These are phyloP conservation scores for Pseudonaja textilis DNA, from an alignment of 2,113 vertebrate species.

Conservation along the genomic window DNA sequence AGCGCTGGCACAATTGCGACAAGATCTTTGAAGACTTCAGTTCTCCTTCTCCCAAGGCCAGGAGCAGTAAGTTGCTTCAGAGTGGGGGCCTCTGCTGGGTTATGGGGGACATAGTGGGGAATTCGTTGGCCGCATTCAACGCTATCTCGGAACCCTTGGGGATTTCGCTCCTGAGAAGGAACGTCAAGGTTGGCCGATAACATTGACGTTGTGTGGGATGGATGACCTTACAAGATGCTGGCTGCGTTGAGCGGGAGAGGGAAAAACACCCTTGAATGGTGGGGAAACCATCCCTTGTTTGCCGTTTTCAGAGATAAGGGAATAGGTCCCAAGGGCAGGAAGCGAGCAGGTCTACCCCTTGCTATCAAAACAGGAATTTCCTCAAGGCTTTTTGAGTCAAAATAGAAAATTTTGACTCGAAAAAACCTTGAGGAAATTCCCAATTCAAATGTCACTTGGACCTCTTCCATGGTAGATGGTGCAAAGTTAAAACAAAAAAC, in stretches of 20 bases:
- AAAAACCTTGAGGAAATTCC: not conserved
- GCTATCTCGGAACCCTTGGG: not conserved
- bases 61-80: constrained; percentile 61
- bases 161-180: not conserved
- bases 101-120: too few species aligned
- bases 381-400: too few species aligned
- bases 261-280: not conserved
- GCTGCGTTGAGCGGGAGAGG: not conserved
- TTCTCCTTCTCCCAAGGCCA: constrained; percentile 49
- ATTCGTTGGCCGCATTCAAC: rapidly evolving
- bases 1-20: constrained; percentile 73
- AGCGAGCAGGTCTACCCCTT: not conserved
- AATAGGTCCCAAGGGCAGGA: not conserved
- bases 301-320: not conserved
- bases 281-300: too few species aligned
- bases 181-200: not conserved
- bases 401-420: not conserved
- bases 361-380: too few species aligned
- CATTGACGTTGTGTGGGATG: not conserved
- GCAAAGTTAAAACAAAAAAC: not conserved
- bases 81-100: rapidly evolving
- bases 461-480: not conserved
- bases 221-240: not conserved
- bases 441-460: not conserved
- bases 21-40: constrained; percentile 61